Percentiles rank a stretch among this genome's conserved stretches.
phyloP scores from a whole-genome alignment of 2,797 vertebrate species.

The Silurus lanzhouensis region DNA sequence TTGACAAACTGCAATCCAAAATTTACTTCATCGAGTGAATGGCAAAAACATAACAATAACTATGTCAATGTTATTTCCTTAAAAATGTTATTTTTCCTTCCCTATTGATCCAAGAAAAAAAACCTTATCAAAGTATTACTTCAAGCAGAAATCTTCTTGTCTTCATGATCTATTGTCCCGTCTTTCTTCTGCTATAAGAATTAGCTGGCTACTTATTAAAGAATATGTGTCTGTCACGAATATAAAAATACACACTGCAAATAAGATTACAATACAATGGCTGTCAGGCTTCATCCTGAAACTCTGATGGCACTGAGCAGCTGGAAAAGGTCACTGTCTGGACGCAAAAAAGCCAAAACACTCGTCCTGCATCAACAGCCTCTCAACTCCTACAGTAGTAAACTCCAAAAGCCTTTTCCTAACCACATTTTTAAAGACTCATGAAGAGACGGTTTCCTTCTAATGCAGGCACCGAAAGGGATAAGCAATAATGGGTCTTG shows the following conservation, averaged over 20 bases:
- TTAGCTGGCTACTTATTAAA: not conserved
- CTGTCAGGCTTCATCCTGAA: conserved; percentile 34
- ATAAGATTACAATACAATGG: conserved; percentile 19
- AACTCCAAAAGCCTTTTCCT: conserved; percentile 37
- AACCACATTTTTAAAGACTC: conserved; percentile 39
- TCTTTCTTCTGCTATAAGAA: not conserved
- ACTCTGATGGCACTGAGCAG: conserved; percentile 68
- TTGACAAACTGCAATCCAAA: not conserved
- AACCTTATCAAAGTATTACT: not conserved
- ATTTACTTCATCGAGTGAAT: too few relatives aligned
- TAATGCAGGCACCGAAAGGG: conserved; percentile 29
- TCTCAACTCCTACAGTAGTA: conserved; percentile 5
- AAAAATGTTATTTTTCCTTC: too few relatives aligned
- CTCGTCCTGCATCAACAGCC: conserved; percentile 5
- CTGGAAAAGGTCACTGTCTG: conserved; percentile 67
- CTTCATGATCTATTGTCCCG: not conserved
- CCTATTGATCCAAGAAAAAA: not conserved
- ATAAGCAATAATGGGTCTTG: conserved; percentile 39
- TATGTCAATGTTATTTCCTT: too few relatives aligned
- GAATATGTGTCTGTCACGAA: conserved; percentile 47
- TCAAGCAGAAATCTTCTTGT: not conserved
- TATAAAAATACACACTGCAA: conserved; percentile 38
- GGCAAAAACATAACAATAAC: too few relatives aligned
- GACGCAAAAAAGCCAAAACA: conserved; percentile 30
- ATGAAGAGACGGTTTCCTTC: conserved; percentile 32